Base-by-base conservation (phyloP, 2,797 vertebrate genomes). In the Petrocephalus schoutedeni region DNA sequence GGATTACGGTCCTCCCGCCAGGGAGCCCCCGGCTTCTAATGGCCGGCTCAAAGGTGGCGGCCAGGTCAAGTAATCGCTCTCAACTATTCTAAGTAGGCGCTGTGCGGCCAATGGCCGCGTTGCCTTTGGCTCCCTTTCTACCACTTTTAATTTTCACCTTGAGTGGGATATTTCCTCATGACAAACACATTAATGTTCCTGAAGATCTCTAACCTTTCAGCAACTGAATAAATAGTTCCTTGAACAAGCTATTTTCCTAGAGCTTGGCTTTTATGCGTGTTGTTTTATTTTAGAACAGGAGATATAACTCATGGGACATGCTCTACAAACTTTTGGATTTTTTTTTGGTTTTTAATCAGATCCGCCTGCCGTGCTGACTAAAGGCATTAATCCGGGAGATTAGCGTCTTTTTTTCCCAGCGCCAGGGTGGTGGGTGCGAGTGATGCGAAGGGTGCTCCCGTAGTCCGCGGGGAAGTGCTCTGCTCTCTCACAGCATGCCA, bases 251-350 rank as follows among this genome's bases (percentile, higher is more conserved):
- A 85, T 58, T 85, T 57, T 56, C 51, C 49, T 85, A 4, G 14
- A 28, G 84, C 53, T 85, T 58, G 74, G 87, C 87, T 87, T 89
- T 88, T 88, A 88, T 83, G 57, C 58, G 28, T 71, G 87, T 59
- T 90, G 84, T 85, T 90, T 54, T 87, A 59, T 88, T 90, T 89
- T 83, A 89, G 89, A 36, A 71, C 28, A 71, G 64, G 64, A 71
- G 28, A 87, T 54, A 58, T 53, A 87, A 87, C 85, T 87, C 88
- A 19, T 21, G 77, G 87, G 87, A 86, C 54, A 71, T 85, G 85
- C 57, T 90, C 84, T 23, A 87, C 56, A 54, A 89, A 49, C 32
- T 28, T 28, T 28, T 28, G 28, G 28, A 0, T 28, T 28, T 28
- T 1, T 28, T 28, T 28, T 51, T 58, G 51, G 51, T 51, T 88